Base-by-base conservation (phyloP, 37 sponge, comb jelly and placozoan genomes). In the Ephydatia muelleri region DNA sequence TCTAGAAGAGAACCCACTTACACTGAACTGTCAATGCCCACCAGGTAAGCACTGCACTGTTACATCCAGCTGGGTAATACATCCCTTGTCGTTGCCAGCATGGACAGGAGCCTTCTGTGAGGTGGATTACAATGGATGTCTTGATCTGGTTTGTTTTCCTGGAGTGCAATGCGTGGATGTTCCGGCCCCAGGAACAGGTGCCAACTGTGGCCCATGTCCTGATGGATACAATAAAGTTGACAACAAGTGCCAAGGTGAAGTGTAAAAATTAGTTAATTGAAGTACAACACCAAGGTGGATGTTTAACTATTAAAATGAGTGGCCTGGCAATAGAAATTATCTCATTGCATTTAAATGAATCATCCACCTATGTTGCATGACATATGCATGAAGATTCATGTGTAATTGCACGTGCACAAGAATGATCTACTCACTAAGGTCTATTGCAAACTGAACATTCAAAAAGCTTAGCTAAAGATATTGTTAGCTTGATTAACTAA, bases 121-220 rank as follows among this genome's bases (percentile, higher is more conserved):
- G 30, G 22, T 28, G 23, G 88, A 91, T 67, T 73, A 75, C 4
- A 78, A 92, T 89, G 93, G 89, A 4, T 92, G 93, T 57, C 30
- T 38, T 8, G 86, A 85, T 19, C 12, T 81, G 13, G 27, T 40
- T 26, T 92, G 93, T 82, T 89, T 89, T 35, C 71, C 65, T 14
- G 89, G 89, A 0, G 82, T 81, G 12, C 36, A 67, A 0, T 92
- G 93, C 70, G 35, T 37, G 65, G 93, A 92, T 68, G 67, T 71
- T 22, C 40, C 43, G 40, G 89, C 93, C 13, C 93, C 93, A 31
- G 70, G 35, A 14, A 57, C 48, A 30, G 93, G 90, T 8, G 85
- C 85, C 3, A 67, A n/a, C 3, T 92, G 93, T 77, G 91, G 91
- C 29, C 69, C 86, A 0, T 92, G 93, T 64, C 93, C 93, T 25